A percentile compares a stretch with the other conserved stretches of the same genome.
Evolutionary conservation across 2,113 vertebrate species (phyloP).

Genomic region (Dicerorhinus sumatrensis): DNA sequence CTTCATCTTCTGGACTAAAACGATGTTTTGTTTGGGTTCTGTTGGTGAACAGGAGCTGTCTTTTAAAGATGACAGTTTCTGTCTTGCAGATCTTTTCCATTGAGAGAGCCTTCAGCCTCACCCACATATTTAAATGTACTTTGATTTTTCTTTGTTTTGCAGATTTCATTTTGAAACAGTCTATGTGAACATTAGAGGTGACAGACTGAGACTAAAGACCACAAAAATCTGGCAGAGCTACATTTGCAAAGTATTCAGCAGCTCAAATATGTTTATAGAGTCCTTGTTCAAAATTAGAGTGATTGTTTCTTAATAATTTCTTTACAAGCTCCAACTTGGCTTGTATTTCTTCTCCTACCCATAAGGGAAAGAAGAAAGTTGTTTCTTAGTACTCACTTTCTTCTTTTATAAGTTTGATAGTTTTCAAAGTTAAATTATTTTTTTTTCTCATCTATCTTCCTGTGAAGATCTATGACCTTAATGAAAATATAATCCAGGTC

Average conservation of each 20-base stretch:
- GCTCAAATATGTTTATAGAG: conserved; percentile 19
- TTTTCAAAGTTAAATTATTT: background rate
- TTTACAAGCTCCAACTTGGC: conserved; percentile 40
- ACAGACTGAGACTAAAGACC: conserved; percentile 65
- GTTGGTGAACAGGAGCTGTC: conserved; percentile 3
- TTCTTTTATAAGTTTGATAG: background rate
- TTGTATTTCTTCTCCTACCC: background rate
- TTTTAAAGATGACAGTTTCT: conserved; percentile 59
- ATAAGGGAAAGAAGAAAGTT: background rate
- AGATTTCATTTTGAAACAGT: conserved; percentile 67
- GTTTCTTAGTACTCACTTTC: background rate
- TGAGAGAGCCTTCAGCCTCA: conserved; percentile 31
- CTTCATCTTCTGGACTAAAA: background rate
- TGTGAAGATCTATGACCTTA: background rate
- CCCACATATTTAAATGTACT: conserved; percentile 67
- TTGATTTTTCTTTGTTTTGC: conserved; percentile 63
- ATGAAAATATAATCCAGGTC: background rate
- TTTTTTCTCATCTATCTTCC: background rate
- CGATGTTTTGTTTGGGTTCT: conserved; percentile 32
- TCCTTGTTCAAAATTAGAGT: conserved; percentile 38
- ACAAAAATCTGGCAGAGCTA: conserved; percentile 59
- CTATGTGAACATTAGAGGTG: conserved; percentile 53
- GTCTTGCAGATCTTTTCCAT: conserved; percentile 50
- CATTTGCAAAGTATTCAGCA: conserved; percentile 13
- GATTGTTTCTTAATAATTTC: conserved; percentile 42